Percentiles rank a stretch among this genome's conserved stretches.
These are phyloP conservation scores for Geodia barretti DNA, from an alignment of 37 sponge, comb jelly and placozoan genomes.

Conservation along the genomic window DNA sequence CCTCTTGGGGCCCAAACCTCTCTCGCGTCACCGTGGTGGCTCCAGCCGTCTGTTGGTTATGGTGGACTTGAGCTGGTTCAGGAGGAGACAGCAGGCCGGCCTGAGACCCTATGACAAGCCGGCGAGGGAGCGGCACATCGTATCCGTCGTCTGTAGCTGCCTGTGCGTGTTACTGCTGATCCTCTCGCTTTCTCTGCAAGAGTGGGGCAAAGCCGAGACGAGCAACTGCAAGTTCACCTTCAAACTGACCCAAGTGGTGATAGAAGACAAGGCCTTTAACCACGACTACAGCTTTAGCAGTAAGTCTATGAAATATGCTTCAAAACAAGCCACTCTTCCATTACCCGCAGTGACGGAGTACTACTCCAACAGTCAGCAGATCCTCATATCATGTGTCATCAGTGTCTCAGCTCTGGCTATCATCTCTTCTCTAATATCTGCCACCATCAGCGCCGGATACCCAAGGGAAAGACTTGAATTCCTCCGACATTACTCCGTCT, in stretches of 20 bases:
- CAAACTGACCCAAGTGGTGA: slow-evolving; percentile 46
- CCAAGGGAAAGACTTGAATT: slow-evolving; percentile 84
- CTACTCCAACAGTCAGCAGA: slow-evolving; percentile 66
- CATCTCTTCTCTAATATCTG: slow-evolving; percentile 60
- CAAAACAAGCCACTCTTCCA: background rate
- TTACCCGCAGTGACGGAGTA: slow-evolving; percentile 58
- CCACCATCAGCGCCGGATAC: slow-evolving; percentile 72
- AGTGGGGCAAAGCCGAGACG: slow-evolving; percentile 60
- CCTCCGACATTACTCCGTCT: slow-evolving; percentile 77
- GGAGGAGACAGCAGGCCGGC: background rate
- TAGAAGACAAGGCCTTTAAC: background rate
- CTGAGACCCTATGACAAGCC: slow-evolving; percentile 40
- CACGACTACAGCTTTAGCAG: background rate
- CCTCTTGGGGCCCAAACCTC: too few species aligned
- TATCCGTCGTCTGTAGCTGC: slow-evolving; percentile 49
- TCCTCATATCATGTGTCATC: slow-evolving; percentile 73
- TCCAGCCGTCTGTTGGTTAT: too few species aligned
- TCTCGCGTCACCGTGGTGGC: too few species aligned
- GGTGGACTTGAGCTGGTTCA: slow-evolving; percentile 43
- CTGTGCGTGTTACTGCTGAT: slow-evolving; percentile 30
- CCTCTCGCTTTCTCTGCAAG: slow-evolving; percentile 50
- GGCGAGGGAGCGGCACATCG: slow-evolving; percentile 67
- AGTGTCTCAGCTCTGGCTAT: slow-evolving; percentile 60
- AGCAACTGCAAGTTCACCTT: slow-evolving; percentile 30
- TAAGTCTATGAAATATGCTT: background rate